Evolutionary conservation across 2,113 vertebrate species (phyloP).

Genomic region (Sigmodon hispidus): DNA sequence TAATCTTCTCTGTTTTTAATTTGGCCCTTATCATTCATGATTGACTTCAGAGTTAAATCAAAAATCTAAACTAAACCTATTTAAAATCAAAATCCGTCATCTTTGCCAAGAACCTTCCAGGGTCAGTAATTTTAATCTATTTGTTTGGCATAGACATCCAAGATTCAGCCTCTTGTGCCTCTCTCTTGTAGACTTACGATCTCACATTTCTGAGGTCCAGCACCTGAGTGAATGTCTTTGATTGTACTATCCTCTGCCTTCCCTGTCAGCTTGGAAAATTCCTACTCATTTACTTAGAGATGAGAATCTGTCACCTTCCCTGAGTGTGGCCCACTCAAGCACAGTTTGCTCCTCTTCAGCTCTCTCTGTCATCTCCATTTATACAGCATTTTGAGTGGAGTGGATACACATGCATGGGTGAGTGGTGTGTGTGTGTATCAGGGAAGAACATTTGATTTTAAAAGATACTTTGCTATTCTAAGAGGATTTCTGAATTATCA

Average conservation of each 20-base stretch:
- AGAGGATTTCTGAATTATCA: constrained; percentile 42
- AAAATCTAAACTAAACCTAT: background rate
- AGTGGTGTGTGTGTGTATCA: background rate
- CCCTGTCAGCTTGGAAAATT: background rate
- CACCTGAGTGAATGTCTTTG: background rate
- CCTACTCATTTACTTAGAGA: background rate
- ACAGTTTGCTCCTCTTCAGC: background rate
- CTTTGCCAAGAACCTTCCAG: background rate
- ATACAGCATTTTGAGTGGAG: background rate
- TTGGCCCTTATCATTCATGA: background rate
- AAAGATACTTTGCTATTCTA: constrained; percentile 8
- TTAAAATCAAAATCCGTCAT: background rate
- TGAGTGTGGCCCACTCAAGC: background rate
- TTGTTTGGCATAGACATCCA: background rate
- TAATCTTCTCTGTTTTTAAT: background rate
- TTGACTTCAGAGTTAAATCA: background rate
- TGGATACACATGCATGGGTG: background rate
- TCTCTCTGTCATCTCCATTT: background rate
- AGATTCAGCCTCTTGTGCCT: background rate
- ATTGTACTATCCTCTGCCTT: background rate
- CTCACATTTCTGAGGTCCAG: background rate
- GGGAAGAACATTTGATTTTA: background rate
- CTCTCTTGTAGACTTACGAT: background rate
- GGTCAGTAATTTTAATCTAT: background rate
- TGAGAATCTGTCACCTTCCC: background rate